phyloP scores from a whole-genome alignment of 1,140 invertebrate species.

The Penaeus vannamei region DNA sequence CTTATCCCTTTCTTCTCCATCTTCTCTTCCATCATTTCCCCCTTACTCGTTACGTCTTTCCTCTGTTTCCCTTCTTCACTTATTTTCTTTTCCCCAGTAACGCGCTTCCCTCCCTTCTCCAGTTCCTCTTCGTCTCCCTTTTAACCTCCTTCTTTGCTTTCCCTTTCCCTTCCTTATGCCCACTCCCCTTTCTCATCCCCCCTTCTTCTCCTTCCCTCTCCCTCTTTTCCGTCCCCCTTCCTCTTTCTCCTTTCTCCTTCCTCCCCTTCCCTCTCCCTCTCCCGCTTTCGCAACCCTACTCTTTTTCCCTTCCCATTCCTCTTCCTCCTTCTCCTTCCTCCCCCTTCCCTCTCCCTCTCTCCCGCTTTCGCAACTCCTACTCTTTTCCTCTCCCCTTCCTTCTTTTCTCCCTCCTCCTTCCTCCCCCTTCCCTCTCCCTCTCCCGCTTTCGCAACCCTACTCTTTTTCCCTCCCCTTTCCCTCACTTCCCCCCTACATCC shows the following conservation, averaged over 20 bases:
- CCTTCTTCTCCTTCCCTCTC: background rate
- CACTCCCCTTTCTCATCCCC: background rate
- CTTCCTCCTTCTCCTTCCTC: background rate
- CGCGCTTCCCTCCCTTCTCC: background rate
- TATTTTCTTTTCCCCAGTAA: background rate
- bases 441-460: too few species aligned
- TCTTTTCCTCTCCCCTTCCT: too few species aligned
- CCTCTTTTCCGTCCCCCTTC: background rate
- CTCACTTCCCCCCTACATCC: background rate
- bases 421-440: too few species aligned
- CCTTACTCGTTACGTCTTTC: too few species aligned
- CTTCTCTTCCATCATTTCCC: too few species aligned
- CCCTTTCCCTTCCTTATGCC: slow-evolving; percentile 10
- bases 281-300: background rate
- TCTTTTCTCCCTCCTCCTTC: background rate
- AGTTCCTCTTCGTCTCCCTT: too few species aligned
- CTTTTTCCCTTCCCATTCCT: background rate
- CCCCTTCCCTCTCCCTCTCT: background rate
- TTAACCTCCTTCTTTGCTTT: background rate
- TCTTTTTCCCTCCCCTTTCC: background rate
- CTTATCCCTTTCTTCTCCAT: background rate
- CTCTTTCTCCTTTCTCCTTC: too few species aligned
- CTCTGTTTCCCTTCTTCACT: too few species aligned
- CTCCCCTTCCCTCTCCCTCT: background rate
- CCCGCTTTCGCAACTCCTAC: background rate